These are phyloP conservation scores for Dichetophora obliterata DNA, from an alignment of 2,888 invertebrate species.

Conservation along the genomic window DNA sequence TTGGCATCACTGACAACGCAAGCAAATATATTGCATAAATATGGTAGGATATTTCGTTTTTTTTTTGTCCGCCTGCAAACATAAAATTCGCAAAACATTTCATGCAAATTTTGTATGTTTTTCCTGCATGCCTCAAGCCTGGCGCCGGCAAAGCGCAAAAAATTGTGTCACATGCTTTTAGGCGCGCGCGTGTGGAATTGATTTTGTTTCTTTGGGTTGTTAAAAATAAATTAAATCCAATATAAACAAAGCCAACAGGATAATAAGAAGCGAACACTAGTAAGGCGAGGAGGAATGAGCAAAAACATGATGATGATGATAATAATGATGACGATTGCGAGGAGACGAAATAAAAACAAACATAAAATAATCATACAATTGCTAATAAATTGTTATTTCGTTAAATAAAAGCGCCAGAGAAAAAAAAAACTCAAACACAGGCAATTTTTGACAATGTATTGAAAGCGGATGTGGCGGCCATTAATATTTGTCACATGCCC, in stretches of 20 bases:
- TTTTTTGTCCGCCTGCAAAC: neutral
- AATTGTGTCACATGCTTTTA: conserved; percentile 7
- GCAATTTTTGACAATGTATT: neutral
- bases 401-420: neutral
- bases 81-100: conserved; percentile 11
- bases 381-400: conserved; percentile 26
- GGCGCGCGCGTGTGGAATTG: conserved; percentile 1
- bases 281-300: neutral
- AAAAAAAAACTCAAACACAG: neutral
- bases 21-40: neutral
- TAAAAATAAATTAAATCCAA: conserved; percentile 31
- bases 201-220: neutral
- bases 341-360: conserved; percentile 9
- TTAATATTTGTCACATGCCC: conserved; percentile 19
- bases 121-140: neutral
- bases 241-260: neutral
- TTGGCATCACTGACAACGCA: neutral
- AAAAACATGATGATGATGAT: neutral
- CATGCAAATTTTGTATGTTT: conserved; percentile 5
- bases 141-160: neutral
- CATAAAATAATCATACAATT: conserved; percentile 23
- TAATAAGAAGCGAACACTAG: no score
- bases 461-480: conserved; percentile 13
- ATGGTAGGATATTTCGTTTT: no score
- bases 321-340: neutral